These are phyloP conservation scores for Drosophila saltans DNA, from an alignment of 1,140 invertebrate genomes.

Conservation along the genomic window DNA sequence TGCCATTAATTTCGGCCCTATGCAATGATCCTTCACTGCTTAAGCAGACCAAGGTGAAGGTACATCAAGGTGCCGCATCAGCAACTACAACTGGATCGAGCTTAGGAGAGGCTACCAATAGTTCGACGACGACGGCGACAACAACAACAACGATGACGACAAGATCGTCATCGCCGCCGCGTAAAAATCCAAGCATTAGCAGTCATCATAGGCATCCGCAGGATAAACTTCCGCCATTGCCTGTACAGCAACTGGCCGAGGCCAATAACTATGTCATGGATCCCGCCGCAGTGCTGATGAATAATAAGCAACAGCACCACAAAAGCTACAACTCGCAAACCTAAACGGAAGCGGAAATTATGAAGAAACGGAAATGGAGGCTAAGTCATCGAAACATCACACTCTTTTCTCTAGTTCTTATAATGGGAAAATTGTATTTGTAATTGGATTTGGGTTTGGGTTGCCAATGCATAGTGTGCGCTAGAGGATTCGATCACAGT, in stretches of 20 bases:
- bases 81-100: neutral
- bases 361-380: constrained; percentile 13
- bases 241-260: constrained; percentile 76
- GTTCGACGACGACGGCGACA: constrained; percentile 25
- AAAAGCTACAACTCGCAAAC: constrained; percentile 72
- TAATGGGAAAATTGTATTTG: constrained; percentile 24
- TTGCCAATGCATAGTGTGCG: constrained; percentile 20
- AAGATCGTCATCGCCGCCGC: constrained; percentile 46
- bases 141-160: neutral
- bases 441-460: constrained; percentile 37
- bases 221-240: constrained; percentile 84
- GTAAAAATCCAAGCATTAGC: constrained; percentile 84
- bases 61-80: constrained; percentile 85
- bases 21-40: constrained; percentile 94
- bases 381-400: constrained; percentile 35
- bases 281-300: constrained; percentile 70
- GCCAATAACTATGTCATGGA: constrained; percentile 83
- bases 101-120: constrained; percentile 18
- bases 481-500: constrained; percentile 70
- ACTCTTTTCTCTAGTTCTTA: constrained; percentile 66
- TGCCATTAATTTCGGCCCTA: constrained; percentile 94
- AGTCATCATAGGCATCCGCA: constrained; percentile 85
- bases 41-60: constrained; percentile 93
- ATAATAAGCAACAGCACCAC: constrained; percentile 63
- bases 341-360: constrained; percentile 40